These are phyloP conservation scores for Hormiphora californensis DNA, from an alignment of 37 sponge, comb jelly and placozoan genomes.

Conservation along the genomic window DNA sequence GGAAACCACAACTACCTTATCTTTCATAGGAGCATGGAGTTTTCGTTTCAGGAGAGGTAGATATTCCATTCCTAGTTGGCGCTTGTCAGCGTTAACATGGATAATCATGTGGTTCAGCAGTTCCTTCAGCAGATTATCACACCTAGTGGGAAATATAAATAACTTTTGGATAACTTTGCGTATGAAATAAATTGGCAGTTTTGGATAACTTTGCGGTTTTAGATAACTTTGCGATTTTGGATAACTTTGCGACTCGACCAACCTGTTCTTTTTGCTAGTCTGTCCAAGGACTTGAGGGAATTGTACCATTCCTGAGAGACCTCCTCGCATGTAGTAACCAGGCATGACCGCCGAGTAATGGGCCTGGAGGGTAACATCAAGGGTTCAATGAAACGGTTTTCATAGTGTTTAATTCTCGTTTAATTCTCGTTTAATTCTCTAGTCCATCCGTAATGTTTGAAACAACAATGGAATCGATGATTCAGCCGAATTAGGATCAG, in stretches of 20 bases:
- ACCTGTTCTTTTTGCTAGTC: conserved; percentile 69
- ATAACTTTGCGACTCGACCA: background rate
- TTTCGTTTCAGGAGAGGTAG: conserved; percentile 58
- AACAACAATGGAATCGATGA: too few relatives aligned
- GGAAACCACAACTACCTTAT: conserved; percentile 59
- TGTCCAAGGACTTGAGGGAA: conserved; percentile 93
- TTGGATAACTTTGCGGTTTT: background rate
- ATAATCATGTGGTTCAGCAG: conserved; percentile 15
- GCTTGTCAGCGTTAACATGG: conserved; percentile 54
- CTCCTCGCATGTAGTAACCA: conserved; percentile 70
- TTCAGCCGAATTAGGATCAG: too few relatives aligned
- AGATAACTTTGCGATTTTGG: background rate
- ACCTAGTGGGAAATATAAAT: background rate
- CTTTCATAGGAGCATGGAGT: conserved; percentile 61
- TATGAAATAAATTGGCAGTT: background rate
- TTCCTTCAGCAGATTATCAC: background rate
- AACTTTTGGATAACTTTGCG: background rate
- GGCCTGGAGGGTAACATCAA: conserved; percentile 60
- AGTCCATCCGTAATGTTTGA: too few relatives aligned
- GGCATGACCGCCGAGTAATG: conserved; percentile 85
- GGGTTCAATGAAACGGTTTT: too few relatives aligned
- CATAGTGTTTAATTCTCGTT: too few relatives aligned
- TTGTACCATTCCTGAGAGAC: conserved; percentile 57
- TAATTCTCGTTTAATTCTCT: too few relatives aligned
- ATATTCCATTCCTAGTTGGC: conserved; percentile 75